Evolutionary conservation across 1,140 invertebrate species (phyloP).

Genomic region (Philaenus spumarius): DNA sequence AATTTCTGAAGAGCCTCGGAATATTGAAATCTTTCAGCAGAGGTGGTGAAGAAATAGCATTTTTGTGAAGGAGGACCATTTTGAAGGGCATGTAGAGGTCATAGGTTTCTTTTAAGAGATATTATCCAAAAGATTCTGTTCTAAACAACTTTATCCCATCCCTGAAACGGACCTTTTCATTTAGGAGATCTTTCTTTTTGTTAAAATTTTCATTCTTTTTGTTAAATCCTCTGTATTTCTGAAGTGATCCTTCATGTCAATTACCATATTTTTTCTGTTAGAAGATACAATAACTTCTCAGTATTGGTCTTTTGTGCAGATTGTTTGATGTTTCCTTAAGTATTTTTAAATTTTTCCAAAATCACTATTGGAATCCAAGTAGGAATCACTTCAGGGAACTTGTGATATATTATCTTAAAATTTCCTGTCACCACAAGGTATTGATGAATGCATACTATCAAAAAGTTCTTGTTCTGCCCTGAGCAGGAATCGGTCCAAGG

Average conservation of each 20-base stretch:
- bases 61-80: too few relatives aligned
- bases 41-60: neutral
- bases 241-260: constrained; percentile 14
- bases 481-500: constrained; percentile 8
- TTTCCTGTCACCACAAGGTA: constrained; percentile 2
- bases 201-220: constrained; percentile 5
- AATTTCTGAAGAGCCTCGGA: neutral
- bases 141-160: constrained; percentile 19
- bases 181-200: too few relatives aligned
- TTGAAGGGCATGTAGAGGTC: constrained; percentile 11
- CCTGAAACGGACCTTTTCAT: too few relatives aligned
- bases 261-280: constrained; percentile 10
- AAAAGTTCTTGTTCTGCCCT: constrained; percentile 16
- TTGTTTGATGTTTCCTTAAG: constrained; percentile 11
- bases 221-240: neutral
- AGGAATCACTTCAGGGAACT: constrained; percentile 12
- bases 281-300: constrained; percentile 2
- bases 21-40: neutral
- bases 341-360: constrained; percentile 19
- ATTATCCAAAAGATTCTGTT: constrained; percentile 15
- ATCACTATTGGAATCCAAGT: constrained; percentile 19
- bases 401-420: neutral
- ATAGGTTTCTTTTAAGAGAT: constrained; percentile 17
- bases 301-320: constrained; percentile 12
- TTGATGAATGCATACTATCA: constrained; percentile 13